Conservation (phyloP, 1,140 invertebrate genomes). For the Caenorhabditis inopinata region DNA sequence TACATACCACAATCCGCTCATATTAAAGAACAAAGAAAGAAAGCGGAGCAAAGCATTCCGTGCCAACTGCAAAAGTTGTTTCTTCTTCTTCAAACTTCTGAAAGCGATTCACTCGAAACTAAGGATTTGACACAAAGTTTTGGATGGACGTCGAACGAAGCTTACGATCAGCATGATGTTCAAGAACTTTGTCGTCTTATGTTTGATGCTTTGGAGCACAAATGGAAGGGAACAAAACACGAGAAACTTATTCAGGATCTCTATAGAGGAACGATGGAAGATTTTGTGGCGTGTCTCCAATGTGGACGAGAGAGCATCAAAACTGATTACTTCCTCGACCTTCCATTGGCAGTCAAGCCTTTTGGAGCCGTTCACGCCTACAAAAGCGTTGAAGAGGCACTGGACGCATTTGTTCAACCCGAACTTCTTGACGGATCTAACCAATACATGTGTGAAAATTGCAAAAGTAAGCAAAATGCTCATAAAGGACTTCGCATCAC, state of each 20-base stretch:
- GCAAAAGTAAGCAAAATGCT: constrained; percentile 84
- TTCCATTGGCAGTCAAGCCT: constrained; percentile 81
- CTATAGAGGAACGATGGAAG: constrained; percentile 81
- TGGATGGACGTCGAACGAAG: constrained; percentile 85
- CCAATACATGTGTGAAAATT: constrained; percentile 85
- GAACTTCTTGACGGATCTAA: constrained; percentile 83
- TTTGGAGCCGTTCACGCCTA: constrained; percentile 80
- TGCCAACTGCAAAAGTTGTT: constrained; percentile 86
- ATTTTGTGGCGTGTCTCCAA: constrained; percentile 86
- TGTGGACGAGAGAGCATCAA: constrained; percentile 81
- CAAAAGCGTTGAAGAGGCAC: constrained; percentile 81
- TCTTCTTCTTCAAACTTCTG: constrained; percentile 77
- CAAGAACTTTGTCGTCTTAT: constrained; percentile 86
- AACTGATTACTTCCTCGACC: constrained; percentile 83
- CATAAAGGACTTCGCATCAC: constrained; percentile 85
- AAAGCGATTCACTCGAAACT: constrained; percentile 76
- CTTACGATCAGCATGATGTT: constrained; percentile 89
- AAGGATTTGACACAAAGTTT: constrained; percentile 84
- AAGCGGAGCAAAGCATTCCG: constrained; percentile 72
- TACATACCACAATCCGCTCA: background rate
- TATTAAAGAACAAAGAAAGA: constrained; percentile 69
- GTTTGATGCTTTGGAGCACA: constrained; percentile 85
- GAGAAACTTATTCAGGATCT: constrained; percentile 79
- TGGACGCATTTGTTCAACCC: constrained; percentile 81
- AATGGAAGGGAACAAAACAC: constrained; percentile 81